Conservation (phyloP, 2,113 vertebrate genomes). For the Etia nguti region DNA sequence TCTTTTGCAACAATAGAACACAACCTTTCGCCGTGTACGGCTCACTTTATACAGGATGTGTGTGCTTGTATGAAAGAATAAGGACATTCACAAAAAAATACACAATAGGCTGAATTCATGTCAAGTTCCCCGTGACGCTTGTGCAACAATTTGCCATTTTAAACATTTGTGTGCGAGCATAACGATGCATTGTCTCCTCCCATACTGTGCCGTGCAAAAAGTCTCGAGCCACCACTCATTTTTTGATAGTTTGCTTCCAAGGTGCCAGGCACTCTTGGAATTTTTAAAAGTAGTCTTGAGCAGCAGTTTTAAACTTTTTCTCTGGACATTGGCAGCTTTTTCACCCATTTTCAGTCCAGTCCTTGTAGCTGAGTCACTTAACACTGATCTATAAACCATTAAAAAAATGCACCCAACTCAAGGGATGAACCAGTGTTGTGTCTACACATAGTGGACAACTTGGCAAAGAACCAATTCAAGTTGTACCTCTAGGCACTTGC, state of each 20-base stretch:
- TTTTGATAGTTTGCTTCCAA: neutral
- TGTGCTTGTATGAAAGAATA: neutral
- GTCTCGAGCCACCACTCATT: accelerated
- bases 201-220: neutral
- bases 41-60: neutral
- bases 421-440: neutral
- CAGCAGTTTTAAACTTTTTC: neutral
- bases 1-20: neutral
- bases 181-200: neutral
- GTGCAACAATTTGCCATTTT: neutral
- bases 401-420: neutral
- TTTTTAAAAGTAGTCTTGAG: neutral
- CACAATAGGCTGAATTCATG: neutral
- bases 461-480: neutral
- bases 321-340: neutral
- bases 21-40: neutral
- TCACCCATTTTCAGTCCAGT: neutral
- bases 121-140: neutral
- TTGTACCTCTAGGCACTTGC: neutral
- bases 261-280: accelerated
- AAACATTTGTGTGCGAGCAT: neutral
- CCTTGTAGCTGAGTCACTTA: accelerated
- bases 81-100: neutral
- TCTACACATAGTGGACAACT: neutral
- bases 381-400: neutral